Evolutionary conservation across 2,888 invertebrate genomes (phyloP).

Genomic region (Hyposoter dolosus): DNA sequence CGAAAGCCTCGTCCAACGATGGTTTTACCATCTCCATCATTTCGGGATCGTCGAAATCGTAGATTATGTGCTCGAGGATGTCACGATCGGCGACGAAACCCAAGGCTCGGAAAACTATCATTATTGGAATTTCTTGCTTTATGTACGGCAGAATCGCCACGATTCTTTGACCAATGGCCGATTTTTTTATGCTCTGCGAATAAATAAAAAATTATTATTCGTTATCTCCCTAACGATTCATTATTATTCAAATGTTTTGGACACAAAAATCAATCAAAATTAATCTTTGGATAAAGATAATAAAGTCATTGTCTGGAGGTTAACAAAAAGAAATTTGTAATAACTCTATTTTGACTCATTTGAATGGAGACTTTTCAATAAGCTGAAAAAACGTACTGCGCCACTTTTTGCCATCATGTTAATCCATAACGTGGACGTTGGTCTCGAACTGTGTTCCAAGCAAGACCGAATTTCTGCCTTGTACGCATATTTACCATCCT

Average conservation of each 20-base stretch:
- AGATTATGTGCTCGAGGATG: conserved; percentile 99
- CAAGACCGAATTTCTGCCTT: conserved; percentile 99
- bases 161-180: conserved; percentile 99
- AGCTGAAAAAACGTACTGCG: conserved; percentile 84
- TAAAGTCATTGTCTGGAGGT: background rate
- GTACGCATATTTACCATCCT: conserved; percentile 99
- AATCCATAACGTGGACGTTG: conserved; percentile 99
- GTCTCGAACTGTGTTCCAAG: conserved; percentile 96
- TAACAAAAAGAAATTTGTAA: background rate
- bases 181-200: conserved; percentile 96
- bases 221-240: background rate
- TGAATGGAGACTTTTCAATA: background rate
- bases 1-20: conserved; percentile 99
- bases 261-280: too few species aligned
- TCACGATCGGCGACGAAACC: conserved; percentile 99
- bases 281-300: background rate
- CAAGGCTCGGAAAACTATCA: conserved; percentile 99
- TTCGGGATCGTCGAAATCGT: conserved; percentile 99
- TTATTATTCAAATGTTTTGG: background rate
- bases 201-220: conserved; percentile 17
- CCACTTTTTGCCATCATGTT: conserved; percentile 99
- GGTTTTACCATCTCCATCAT: conserved; percentile 99
- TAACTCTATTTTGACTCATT: background rate
- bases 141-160: conserved; percentile 99
- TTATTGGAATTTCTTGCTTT: conserved; percentile 99